A percentile compares a stretch with the other conserved stretches of the same genome.
phyloP scores from a whole-genome alignment of 2,797 vertebrate species.

The Morus bassanus region DNA sequence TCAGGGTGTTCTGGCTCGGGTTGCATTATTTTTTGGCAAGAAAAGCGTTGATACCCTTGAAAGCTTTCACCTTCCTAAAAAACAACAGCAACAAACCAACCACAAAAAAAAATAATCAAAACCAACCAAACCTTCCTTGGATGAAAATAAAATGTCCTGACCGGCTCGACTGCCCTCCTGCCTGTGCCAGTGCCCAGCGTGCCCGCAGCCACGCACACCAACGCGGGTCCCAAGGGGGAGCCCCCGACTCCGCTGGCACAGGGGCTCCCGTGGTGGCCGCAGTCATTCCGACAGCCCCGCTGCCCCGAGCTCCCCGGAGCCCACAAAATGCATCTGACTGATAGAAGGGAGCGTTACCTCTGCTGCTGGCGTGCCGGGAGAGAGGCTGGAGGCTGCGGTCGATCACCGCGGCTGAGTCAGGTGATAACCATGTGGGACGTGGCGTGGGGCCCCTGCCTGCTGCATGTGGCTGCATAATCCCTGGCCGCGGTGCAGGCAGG shows the following conservation, averaged over 20 bases:
- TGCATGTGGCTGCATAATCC: neutral
- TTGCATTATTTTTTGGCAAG: neutral
- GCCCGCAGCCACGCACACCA: neutral
- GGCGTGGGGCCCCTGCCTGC: neutral
- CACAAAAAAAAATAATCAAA: neutral
- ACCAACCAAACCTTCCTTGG: neutral
- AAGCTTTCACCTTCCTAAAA: neutral
- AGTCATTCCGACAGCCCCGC: fast-evolving
- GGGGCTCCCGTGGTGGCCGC: fast-evolving
- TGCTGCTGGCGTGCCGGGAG: neutral
- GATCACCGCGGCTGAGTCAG: neutral
- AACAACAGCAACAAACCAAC: neutral
- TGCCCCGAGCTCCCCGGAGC: neutral
- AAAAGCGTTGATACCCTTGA: neutral
- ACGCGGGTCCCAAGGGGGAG: fast-evolving
- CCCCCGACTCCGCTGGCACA: fast-evolving
- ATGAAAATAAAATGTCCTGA: neutral
- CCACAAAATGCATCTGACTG: fast-evolving
- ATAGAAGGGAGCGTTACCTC: fast-evolving
- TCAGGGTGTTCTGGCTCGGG: neutral
- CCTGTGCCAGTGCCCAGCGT: fast-evolving
- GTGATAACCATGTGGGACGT: neutral
- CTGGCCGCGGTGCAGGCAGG: neutral
- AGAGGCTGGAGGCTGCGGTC: fast-evolving
- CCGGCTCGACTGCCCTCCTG: neutral